Conservation (phyloP, 2,797 vertebrate genomes). For the Schizopygopsis pylzovi region DNA sequence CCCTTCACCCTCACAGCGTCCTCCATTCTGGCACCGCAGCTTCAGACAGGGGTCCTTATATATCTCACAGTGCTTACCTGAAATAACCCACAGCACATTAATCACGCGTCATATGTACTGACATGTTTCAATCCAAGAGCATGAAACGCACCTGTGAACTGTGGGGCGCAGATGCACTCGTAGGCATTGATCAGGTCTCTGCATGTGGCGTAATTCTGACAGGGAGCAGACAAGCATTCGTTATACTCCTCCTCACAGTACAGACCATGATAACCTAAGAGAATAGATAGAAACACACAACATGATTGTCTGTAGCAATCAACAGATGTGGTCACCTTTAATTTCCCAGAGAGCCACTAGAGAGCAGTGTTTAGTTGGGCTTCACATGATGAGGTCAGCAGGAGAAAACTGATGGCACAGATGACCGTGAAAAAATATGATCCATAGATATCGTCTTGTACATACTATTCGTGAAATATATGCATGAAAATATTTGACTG, state of each 20-base stretch:
- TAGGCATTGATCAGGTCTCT: slow-evolving; percentile 91
- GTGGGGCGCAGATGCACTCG: slow-evolving; percentile 89
- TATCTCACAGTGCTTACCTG: slow-evolving; percentile 87
- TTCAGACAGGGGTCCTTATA: slow-evolving; percentile 94
- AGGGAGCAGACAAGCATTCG: slow-evolving; percentile 93
- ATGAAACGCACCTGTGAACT: slow-evolving; percentile 86
- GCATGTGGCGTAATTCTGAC: slow-evolving; percentile 94
- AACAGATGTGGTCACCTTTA: neutral
- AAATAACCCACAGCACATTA: slow-evolving; percentile 27
- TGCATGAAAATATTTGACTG: neutral
- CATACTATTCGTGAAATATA: neutral
- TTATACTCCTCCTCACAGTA: slow-evolving; percentile 98
- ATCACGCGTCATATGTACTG: neutral
- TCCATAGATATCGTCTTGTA: neutral
- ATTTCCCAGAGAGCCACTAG: slow-evolving; percentile 14
- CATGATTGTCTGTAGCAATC: neutral
- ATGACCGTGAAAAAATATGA: neutral
- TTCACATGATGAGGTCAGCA: neutral
- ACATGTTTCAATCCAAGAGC: slow-evolving; percentile 63
- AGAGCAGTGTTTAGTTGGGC: slow-evolving; percentile 14
- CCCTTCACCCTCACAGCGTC: slow-evolving; percentile 87
- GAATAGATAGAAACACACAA: slow-evolving; percentile 1
- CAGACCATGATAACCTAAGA: slow-evolving; percentile 93
- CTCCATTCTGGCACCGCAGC: slow-evolving; percentile 91
- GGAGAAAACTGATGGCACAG: neutral